Base-by-base conservation (phyloP, 2,888 invertebrate genomes). In the Lacanobia oleracea region DNA sequence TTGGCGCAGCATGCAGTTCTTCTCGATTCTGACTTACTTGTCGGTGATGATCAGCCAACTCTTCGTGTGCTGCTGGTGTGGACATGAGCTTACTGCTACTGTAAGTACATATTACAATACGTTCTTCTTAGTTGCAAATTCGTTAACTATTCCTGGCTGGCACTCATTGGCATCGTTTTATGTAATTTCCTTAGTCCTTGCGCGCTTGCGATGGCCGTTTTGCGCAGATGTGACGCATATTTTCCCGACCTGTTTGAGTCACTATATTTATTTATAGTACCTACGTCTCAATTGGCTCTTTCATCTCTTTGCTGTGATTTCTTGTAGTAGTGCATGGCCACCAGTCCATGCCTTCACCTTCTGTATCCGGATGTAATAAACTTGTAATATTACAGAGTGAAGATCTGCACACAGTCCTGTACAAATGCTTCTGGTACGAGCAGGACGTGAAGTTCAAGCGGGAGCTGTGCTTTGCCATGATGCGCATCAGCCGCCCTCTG, bases 31-130 rank as follows among this genome's bases (percentile, higher is more conserved):
- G 67, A 91, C 86, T 50, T 95, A 95, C 85, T 57, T 97, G 60
- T 83, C 90, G 0, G 95, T 96, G 23, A 96, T 97, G 92, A 93
- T 95, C 50, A 90, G 95, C 72, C 96, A 96, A 85, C 91, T 96
- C 14, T 96, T 94, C 70, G 90, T 96, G 2, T 94, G 95, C 77
- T 97, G 97, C 80, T 96, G 96, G 93, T 96, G 96, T 81, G 97
- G 97, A 0, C 95, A 96, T 67, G 94, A 94, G 67, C 92, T 97
- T 61, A 96, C 95, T 21, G 92, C 92, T n/a, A 92, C 91, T 50
- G 91, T 89, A 66, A 37, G 53, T 4, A 43, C 0, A 21, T 8
- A 21, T 16, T 23, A 2, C 7, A 27, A 14, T 16, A 54, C 7
- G 23, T 54, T 14, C 2, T 43, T 43, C 2, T 10, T 4, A 12